Evolutionary conservation across 2,113 vertebrate species (phyloP).

Genomic region (Castor canadensis): DNA sequence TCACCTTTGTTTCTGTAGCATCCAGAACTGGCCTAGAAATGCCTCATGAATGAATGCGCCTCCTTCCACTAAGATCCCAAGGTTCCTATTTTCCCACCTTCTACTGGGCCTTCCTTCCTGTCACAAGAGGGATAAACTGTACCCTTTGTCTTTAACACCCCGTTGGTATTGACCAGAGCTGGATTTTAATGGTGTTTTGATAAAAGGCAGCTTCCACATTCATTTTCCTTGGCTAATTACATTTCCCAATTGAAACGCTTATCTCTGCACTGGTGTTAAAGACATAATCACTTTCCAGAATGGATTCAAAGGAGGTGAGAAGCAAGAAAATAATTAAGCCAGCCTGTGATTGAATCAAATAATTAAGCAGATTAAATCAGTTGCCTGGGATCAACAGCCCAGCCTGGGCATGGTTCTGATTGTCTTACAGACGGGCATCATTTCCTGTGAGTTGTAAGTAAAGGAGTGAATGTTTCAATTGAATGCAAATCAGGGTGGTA

Average conservation of each 20-base stretch:
- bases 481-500: not conserved
- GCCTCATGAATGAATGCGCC: not conserved
- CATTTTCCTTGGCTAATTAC: constrained; percentile 60
- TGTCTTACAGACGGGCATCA: not conserved
- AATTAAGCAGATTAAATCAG: constrained; percentile 44
- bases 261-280: constrained; percentile 35
- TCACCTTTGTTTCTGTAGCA: not conserved
- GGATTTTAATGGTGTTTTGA: constrained; percentile 41
- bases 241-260: constrained; percentile 57
- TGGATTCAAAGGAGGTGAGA: constrained; percentile 70
- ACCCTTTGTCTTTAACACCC: constrained; percentile 26
- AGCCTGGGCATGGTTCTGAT: not conserved
- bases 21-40: not conserved
- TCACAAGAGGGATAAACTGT: not conserved
- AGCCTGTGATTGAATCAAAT: constrained; percentile 62
- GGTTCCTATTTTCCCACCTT: not conserved
- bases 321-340: constrained; percentile 72
- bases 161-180: not conserved
- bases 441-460: not conserved
- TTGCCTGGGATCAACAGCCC: constrained; percentile 24
- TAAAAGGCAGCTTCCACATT: constrained; percentile 61
- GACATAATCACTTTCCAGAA: constrained; percentile 63
- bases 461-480: not conserved
- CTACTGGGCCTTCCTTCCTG: not conserved
- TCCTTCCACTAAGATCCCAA: not conserved